Base-by-base conservation (phyloP, 1,140 invertebrate genomes). In the Prorops nasuta region DNA sequence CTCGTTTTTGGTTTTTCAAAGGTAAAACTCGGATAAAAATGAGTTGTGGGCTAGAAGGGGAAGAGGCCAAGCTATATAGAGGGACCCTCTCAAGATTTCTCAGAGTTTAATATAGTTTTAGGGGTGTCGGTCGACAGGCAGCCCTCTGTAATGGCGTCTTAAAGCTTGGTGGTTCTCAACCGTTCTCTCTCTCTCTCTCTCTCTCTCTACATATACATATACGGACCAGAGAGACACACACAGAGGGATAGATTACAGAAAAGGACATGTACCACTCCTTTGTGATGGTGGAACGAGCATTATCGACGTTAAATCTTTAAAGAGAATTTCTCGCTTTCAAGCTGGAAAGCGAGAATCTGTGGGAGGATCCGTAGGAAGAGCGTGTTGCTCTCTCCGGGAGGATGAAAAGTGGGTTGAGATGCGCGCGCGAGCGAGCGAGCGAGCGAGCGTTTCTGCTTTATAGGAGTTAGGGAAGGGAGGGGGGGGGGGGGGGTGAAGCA, bases 61-160 rank as follows among this genome's bases (percentile, higher is more conserved):
- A 32, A 41, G 41, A 38, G 47, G 52, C n/a, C n/a, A n/a, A n/a
- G n/a, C n/a, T n/a, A n/a, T n/a, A 58, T 51, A 59, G 56, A 49
- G 63, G 55, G 54, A 66, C 64, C 64, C 66, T 66, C 58, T 54
- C 46, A 75, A 75, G 72, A 72, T 76, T 76, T 74, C 62, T 66
- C 58, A 41, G 72, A 76, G 74, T 76, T 76, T 74, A 76, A 76
- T 76, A 75, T 72, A 73, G 71, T 76, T 76, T 76, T 74, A 74
- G 71, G 74, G 72, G 74, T 68, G 74, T 70, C 65, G 71, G 69
- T 69, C 64, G 68, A 63, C 64, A 64, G 69, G 47, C 37, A 24
- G 18, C 36, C 54, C 36, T 60, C 48, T 74, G 72, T 76, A 76
- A 76, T 76, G 74, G 74, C 70, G 71, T 76, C 74, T 78, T 77